These are phyloP conservation scores for Triplophysa bombifrons DNA, from an alignment of 2,797 vertebrate genomes.

Conservation along the genomic window DNA sequence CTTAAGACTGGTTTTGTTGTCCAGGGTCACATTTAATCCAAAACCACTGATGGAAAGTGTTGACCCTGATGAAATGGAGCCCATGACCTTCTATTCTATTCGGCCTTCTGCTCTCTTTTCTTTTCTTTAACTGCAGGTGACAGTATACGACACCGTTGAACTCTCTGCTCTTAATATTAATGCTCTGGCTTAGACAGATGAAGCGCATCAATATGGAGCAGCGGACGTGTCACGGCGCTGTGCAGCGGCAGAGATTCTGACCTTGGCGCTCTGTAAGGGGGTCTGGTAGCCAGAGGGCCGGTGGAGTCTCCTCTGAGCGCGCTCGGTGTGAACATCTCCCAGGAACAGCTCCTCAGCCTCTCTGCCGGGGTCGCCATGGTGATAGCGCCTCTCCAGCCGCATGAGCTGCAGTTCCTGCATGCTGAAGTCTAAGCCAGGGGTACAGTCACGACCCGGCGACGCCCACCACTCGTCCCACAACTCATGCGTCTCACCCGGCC, in stretches of 20 bases:
- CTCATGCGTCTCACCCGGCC: slow-evolving; percentile 74
- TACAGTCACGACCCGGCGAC: slow-evolving; percentile 76
- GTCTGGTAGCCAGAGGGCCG: slow-evolving; percentile 85
- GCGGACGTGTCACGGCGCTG: neutral
- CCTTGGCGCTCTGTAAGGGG: slow-evolving; percentile 84
- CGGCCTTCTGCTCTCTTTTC: neutral
- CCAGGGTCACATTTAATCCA: too few relatives aligned
- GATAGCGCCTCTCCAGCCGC: slow-evolving; percentile 83
- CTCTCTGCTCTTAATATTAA: slow-evolving; percentile 15
- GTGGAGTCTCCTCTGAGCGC: slow-evolving; percentile 82
- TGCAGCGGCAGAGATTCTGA: slow-evolving; percentile 57
- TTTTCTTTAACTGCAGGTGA: neutral
- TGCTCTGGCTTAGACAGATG: neutral
- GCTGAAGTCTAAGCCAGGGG: slow-evolving; percentile 82
- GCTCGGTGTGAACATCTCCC: slow-evolving; percentile 84
- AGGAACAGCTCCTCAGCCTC: slow-evolving; percentile 85
- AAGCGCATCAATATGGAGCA: slow-evolving; percentile 8
- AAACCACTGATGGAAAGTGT: too few relatives aligned
- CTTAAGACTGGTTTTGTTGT: too few relatives aligned
- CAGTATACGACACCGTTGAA: neutral
- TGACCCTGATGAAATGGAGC: too few relatives aligned
- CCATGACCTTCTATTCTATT: too few relatives aligned
- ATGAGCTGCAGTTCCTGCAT: slow-evolving; percentile 87
- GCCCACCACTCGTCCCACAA: slow-evolving; percentile 77
- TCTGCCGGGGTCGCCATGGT: slow-evolving; percentile 80